Evolutionary conservation across 2,888 invertebrate genomes (phyloP), one percentile per base, ranked within the genome.

Genomic region (Philonicus albiceps): DNA sequence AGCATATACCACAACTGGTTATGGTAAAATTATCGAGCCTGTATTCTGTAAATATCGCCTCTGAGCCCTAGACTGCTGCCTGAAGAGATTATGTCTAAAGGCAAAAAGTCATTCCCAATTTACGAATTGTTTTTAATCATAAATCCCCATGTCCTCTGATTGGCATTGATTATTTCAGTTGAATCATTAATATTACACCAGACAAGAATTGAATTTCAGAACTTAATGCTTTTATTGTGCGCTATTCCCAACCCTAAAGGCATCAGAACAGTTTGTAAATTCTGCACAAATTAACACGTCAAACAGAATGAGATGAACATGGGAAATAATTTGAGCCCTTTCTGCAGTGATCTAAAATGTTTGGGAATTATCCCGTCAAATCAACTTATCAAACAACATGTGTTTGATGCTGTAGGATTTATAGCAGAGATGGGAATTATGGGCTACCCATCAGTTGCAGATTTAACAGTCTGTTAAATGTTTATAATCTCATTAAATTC

Each of bases 161-260:
- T 34, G 76, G 76, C 22, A 40, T 76, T 76, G 37, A 37, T 76
- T 76, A 37, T 40, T 22, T 19, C 22, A 40, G 40, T 76, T 37
- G 22, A 37, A 1, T 40, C 76, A 76, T 76, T 76, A 74, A 74
- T 34, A n/a, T 76, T 34, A 43, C 76, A 64, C 11, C 22, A 76
- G 40, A 76, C 76, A 40, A 34, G 22, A 76, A 76, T 76, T 76
- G 76, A 76, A 76, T 76, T 34, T 76, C n/a, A 7, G 40, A 34
- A 37, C 37, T 34, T 75, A 49, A 74, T 22, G 76, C n/a, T 11
- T 76, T 37, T 76, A 37, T 31, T 76, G 76, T 27, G 7, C 11
- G 8, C 8, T 19, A 11, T 22, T 19, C 22, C 55, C 55, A 7
- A 4, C n/a, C 55, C 55, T 22, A 22, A n/a, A 55, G 7, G 19